Evolutionary conservation across 2,888 invertebrate genomes (phyloP).

Genomic region (Eurytoma adleriae): DNA sequence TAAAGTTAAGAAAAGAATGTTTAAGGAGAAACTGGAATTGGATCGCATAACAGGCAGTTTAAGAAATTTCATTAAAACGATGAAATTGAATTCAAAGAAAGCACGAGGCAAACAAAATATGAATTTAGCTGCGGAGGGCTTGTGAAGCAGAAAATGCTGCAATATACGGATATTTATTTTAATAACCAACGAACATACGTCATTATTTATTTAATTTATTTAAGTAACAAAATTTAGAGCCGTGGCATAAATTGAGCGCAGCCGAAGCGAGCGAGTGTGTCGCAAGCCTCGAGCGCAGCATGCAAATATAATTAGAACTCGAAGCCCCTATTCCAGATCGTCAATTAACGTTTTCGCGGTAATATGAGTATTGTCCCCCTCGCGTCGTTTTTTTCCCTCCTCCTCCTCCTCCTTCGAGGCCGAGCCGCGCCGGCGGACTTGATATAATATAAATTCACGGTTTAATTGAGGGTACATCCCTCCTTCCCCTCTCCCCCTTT

Average conservation of each 20-base stretch:
- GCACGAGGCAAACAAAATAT: too few relatives aligned
- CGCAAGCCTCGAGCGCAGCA: slow-evolving; percentile 33
- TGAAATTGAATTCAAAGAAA: too few relatives aligned
- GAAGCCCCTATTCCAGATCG: slow-evolving; percentile 49
- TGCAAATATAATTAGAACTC: slow-evolving; percentile 54
- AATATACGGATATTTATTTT: too few relatives aligned
- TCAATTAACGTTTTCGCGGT: slow-evolving; percentile 58
- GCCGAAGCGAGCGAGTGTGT: slow-evolving; percentile 30
- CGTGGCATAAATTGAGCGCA: neutral
- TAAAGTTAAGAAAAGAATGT: too few relatives aligned
- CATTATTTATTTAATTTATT: too few relatives aligned
- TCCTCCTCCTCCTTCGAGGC: slow-evolving; percentile 23
- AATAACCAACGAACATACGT: too few relatives aligned
- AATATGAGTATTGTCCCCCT: slow-evolving; percentile 51
- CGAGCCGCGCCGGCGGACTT: slow-evolving; percentile 6
- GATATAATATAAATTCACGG: slow-evolving; percentile 47
- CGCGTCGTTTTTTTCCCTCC: neutral
- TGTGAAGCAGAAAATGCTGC: too few relatives aligned
- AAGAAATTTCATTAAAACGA: too few relatives aligned
- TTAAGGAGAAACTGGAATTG: too few relatives aligned
- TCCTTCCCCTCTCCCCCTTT: neutral
- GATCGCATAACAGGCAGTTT: too few relatives aligned
- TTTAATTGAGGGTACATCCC: slow-evolving; percentile 51
- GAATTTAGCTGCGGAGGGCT: too few relatives aligned
- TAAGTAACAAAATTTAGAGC: too few relatives aligned